phyloP scores from a whole-genome alignment of 2,888 invertebrate genomes.

The Thyatira batis region DNA sequence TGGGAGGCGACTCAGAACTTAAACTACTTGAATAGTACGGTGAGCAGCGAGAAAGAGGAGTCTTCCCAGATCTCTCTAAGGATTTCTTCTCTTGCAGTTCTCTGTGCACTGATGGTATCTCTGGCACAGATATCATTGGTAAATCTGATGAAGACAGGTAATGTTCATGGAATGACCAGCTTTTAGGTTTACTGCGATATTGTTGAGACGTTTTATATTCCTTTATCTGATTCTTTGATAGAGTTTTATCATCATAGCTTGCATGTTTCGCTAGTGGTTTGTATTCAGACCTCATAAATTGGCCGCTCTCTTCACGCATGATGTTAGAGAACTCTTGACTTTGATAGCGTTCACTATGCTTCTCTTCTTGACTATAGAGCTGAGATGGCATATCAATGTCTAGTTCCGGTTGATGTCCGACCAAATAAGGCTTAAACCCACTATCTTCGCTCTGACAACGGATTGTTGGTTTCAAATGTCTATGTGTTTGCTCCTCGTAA shows the following conservation, averaged over 20 bases:
- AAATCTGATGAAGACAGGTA: conserved; percentile 81
- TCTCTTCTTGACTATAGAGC: conserved; percentile 84
- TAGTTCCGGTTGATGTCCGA: conserved; percentile 76
- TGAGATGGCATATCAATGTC: conserved; percentile 82
- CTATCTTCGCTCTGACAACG: conserved; percentile 84
- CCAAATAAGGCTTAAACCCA: conserved; percentile 67
- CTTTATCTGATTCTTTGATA: conserved; percentile 84
- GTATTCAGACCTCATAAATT: conserved; percentile 78
- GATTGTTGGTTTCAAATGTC: conserved; percentile 75
- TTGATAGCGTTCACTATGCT: conserved; percentile 84
- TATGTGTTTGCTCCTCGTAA: conserved; percentile 71
- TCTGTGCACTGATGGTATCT: conserved; percentile 70
- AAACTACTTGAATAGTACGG: conserved; percentile 89
- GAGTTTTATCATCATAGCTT: conserved; percentile 85
- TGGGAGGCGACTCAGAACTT: conserved; percentile 88
- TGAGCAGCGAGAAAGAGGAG: conserved; percentile 85
- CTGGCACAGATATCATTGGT: conserved; percentile 81
- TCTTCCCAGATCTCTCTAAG: conserved; percentile 75
- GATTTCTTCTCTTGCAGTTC: conserved; percentile 73
- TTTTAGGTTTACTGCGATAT: conserved; percentile 82
- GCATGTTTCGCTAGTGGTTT: conserved; percentile 84
- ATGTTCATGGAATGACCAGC: conserved; percentile 85
- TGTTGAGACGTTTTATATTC: conserved; percentile 83
- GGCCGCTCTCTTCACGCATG: conserved; percentile 65
- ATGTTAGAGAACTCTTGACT: conserved; percentile 84